A percentile compares a stretch with the other conserved stretches of the same genome.
phyloP scores from a whole-genome alignment of 1,140 invertebrate species.

The Bombus turneri region DNA sequence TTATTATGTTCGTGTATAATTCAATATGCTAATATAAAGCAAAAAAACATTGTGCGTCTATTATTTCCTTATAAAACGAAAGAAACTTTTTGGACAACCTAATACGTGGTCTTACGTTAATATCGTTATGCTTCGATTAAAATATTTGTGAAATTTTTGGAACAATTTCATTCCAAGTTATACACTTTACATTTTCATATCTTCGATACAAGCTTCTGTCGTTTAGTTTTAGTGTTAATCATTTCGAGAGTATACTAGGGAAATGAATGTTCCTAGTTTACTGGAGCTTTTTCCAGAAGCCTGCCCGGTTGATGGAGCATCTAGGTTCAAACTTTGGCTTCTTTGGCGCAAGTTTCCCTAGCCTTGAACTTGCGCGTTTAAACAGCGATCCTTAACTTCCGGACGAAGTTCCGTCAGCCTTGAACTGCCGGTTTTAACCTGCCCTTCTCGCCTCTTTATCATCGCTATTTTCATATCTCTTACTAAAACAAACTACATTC shows the following conservation, averaged over 20 bases:
- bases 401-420: not conserved
- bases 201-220: not conserved
- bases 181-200: too few species aligned
- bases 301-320: not conserved
- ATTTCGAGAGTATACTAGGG: not conserved
- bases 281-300: not conserved
- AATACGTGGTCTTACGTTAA: too few species aligned
- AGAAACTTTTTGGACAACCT: too few species aligned
- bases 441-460: not conserved
- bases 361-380: slow-evolving; percentile 31
- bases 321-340: slow-evolving; percentile 10
- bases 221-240: not conserved
- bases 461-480: not conserved
- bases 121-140: too few species aligned
- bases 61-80: too few species aligned
- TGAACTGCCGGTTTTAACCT: not conserved
- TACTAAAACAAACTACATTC: not conserved
- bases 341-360: slow-evolving; percentile 24
- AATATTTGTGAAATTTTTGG: too few species aligned
- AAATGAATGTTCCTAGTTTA: not conserved
- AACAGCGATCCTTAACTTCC: slow-evolving; percentile 28
- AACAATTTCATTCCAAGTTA: too few species aligned
- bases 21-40: too few species aligned
- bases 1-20: too few species aligned
- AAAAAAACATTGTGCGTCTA: too few species aligned